Percentiles rank a stretch among this genome's conserved stretches.
Conservation (phyloP, 64 coral and sea anemone genomes). For the Montipora cactus region DNA sequence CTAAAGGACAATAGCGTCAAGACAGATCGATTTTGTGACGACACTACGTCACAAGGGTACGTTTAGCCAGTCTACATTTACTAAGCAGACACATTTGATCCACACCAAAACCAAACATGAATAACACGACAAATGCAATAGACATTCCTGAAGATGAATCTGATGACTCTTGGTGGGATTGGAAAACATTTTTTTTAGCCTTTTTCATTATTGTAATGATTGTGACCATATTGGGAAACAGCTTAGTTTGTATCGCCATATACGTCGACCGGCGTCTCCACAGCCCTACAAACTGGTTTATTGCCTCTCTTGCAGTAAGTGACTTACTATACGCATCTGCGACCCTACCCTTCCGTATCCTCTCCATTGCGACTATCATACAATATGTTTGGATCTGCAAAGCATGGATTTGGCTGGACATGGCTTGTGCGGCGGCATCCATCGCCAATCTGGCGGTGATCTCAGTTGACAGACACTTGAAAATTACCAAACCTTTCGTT, state of each 20-base stretch:
- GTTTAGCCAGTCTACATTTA: not conserved
- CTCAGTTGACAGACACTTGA: slow-evolving; percentile 81
- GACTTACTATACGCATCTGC: slow-evolving; percentile 80
- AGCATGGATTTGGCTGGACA: slow-evolving; percentile 83
- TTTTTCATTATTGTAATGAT: slow-evolving; percentile 70
- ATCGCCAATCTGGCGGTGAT: slow-evolving; percentile 90
- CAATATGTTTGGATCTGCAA: slow-evolving; percentile 40
- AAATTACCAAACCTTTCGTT: slow-evolving; percentile 90
- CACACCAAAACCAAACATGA: not conserved
- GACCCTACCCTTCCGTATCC: slow-evolving; percentile 80
- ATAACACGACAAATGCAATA: not conserved
- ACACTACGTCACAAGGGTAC: not conserved
- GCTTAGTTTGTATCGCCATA: slow-evolving; percentile 83
- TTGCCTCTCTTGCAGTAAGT: slow-evolving; percentile 81
- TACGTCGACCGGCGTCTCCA: slow-evolving; percentile 78
- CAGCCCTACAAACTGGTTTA: slow-evolving; percentile 92
- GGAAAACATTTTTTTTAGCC: slow-evolving; percentile 17
- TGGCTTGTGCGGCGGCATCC: slow-evolving; percentile 81
- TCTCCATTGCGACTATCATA: not conserved
- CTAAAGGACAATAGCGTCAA: too few species aligned
- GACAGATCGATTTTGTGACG: not conserved
- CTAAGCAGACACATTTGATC: not conserved
- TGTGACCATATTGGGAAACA: slow-evolving; percentile 76
- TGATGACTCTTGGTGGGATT: too few species aligned
- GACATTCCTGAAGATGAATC: not conserved